Conservation (phyloP, 2,888 invertebrate genomes). For the Melanotus villosus region DNA sequence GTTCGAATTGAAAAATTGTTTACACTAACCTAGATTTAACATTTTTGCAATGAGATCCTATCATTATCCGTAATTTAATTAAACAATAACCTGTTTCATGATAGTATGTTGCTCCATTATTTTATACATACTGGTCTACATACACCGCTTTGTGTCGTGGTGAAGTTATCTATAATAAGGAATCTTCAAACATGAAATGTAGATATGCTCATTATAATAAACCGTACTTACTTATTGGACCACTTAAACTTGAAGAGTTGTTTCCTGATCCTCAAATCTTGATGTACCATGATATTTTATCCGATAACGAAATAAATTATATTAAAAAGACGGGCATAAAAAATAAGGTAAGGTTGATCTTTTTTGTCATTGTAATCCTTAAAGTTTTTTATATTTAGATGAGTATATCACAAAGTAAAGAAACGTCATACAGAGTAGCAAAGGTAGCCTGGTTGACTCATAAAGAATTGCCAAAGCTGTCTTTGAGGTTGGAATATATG, state of each 20-base stretch:
- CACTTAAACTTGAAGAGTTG: conserved; percentile 85
- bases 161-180: not conserved
- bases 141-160: not conserved
- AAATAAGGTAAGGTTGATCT: not conserved
- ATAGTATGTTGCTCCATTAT: not conserved
- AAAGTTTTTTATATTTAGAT: conserved; percentile 6
- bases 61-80: no score
- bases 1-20: no score
- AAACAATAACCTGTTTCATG: no score
- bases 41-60: no score
- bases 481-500: conserved; percentile 82
- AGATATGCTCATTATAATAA: conserved; percentile 78
- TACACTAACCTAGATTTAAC: no score
- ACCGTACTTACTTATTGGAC: conserved; percentile 83
- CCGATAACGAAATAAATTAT: conserved; percentile 70
- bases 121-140: not conserved
- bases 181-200: conserved; percentile 75
- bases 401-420: not conserved
- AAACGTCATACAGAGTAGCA: conserved; percentile 1
- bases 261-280: conserved; percentile 84
- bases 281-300: conserved; percentile 89
- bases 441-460: not conserved
- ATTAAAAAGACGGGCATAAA: no score
- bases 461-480: not conserved
- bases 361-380: not conserved